Percentiles rank a stretch among this genome's conserved stretches.
Conservation (phyloP, 2,888 invertebrate species). For the Spodoptera picta region DNA sequence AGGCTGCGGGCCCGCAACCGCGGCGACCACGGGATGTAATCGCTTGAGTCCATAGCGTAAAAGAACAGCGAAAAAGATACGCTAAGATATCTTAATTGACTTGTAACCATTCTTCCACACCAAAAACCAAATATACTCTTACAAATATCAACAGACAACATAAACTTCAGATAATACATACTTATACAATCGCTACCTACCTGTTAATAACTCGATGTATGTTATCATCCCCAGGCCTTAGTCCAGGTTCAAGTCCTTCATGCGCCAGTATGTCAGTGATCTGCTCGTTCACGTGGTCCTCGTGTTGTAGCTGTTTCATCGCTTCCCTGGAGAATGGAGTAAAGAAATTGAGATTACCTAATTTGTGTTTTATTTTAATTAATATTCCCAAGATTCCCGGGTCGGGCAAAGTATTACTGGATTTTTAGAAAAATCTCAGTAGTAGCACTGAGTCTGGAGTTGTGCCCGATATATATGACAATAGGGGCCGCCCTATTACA, state of each 20-base stretch:
- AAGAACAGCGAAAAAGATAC: no score
- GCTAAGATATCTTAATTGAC: no score
- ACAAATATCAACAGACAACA: slow-evolving; percentile 30
- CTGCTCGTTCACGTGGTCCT: slow-evolving; percentile 78
- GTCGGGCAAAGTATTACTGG: no score
- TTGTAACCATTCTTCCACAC: background rate
- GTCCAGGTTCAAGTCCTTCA: slow-evolving; percentile 67
- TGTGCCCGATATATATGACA: no score
- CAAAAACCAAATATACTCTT: background rate
- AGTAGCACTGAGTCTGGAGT: no score
- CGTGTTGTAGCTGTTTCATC: slow-evolving; percentile 82
- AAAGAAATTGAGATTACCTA: background rate
- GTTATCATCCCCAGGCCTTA: slow-evolving; percentile 87
- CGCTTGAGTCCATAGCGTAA: no score
- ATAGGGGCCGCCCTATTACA: no score
- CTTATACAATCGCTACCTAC: slow-evolving; percentile 67
- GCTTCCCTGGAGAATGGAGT: slow-evolving; percentile 70
- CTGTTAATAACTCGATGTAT: slow-evolving; percentile 91
- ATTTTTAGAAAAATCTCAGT: no score
- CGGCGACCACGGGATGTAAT: no score
- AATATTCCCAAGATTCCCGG: background rate
- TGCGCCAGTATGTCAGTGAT: slow-evolving; percentile 76
- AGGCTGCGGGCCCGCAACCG: no score
- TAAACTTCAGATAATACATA: background rate
- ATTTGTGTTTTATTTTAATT: background rate